Conservation (phyloP, 2,888 invertebrate genomes). For the Amorpha juglandis region DNA sequence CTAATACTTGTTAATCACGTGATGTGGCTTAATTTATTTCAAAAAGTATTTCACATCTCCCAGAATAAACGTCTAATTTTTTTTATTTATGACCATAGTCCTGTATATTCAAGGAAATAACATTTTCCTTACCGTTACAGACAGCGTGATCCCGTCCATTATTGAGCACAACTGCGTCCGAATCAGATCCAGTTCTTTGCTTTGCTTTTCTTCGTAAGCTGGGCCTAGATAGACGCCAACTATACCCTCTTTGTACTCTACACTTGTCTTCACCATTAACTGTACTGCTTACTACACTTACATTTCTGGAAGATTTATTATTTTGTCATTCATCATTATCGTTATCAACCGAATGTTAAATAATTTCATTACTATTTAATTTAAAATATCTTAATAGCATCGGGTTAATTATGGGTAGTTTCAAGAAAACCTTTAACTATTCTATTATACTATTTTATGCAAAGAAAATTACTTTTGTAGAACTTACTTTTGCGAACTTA, state of each 20-base stretch:
- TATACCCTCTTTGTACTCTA: constrained; percentile 87
- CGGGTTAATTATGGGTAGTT: too few relatives aligned
- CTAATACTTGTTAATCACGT: too few relatives aligned
- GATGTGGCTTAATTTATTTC: too few relatives aligned
- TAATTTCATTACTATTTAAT: not conserved
- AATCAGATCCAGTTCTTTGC: constrained; percentile 82
- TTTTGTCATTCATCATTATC: not conserved
- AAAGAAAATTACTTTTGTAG: not conserved
- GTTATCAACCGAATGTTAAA: too few relatives aligned
- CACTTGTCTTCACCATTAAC: constrained; percentile 73
- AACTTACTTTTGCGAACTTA: constrained; percentile 79
- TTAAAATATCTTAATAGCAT: too few relatives aligned
- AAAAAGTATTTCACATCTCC: too few relatives aligned
- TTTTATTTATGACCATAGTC: not conserved
- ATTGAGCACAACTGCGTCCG: constrained; percentile 86
- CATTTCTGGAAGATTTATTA: constrained; percentile 56
- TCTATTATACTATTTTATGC: too few relatives aligned
- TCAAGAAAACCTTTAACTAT: too few relatives aligned
- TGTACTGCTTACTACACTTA: constrained; percentile 60
- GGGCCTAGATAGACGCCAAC: constrained; percentile 90
- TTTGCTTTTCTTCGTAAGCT: constrained; percentile 88
- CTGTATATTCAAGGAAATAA: not conserved
- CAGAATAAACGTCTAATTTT: not conserved
- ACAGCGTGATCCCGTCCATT: constrained; percentile 90
- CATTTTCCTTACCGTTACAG: constrained; percentile 85